Base-by-base conservation (phyloP, 2,888 invertebrate species). In the Atethmia centrago region DNA sequence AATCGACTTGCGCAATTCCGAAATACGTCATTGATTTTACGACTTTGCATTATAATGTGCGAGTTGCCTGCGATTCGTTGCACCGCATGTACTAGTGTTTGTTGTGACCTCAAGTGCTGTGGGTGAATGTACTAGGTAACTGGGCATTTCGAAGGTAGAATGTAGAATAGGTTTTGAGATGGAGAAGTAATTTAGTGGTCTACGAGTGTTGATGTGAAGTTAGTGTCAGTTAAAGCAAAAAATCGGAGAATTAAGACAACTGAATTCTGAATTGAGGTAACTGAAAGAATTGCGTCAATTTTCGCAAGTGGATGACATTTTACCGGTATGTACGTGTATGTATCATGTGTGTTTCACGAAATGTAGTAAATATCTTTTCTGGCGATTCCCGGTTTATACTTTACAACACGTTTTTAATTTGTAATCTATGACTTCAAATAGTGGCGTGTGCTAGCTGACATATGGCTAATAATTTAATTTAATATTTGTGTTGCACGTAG, bases 11-110 rank as follows among this genome's bases (percentile, higher is more conserved):
- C 75, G 77, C 80, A 80, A 77, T 80, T 73, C 51, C 19, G 12
- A 67, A 65, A 72, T 63, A 73, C 80, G 80, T 80, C 77, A 80
- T 73, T 51, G 55, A 36, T 61, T 81, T 80, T 77, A 80, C 64
- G 77, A 70, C 49, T 58, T 25, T 10, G 25, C 67, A 71, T 25
- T 76, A 31, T 66, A 62, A 56, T 45, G 42, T n/a, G 40, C 59
- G 49, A 58, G 67, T 40, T 64, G 49, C n/a, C 31, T 58, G 65
- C 69, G 16, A 80, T 72, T 76, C 71, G 76, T 62, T 71, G 45
- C 80, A 69, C 65, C 16, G 56, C 59, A 49, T 12, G 42, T 53
- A 64, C 47, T 36, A 69, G 65, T 79, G 55, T 53, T 61, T 47
- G 12, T 47, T 51, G 25, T 79, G 79, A 79, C 79, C 74, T 79